These are phyloP conservation scores for Acanthopagrus latus DNA, from an alignment of 2,797 vertebrate genomes.

Conservation along the genomic window DNA sequence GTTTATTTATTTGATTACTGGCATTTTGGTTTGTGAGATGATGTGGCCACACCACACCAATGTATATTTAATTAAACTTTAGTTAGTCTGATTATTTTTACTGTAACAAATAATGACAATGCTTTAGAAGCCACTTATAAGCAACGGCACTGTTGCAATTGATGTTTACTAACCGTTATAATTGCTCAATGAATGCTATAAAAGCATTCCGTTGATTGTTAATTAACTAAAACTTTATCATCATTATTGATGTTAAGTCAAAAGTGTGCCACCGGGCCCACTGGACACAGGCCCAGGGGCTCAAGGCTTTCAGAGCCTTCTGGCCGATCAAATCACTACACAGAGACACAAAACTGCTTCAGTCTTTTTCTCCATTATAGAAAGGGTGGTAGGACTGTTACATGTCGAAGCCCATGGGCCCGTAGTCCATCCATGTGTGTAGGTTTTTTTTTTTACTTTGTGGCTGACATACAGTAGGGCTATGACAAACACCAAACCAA, in stretches of 20 bases:
- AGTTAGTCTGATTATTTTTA: too few species aligned
- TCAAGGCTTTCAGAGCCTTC: background rate
- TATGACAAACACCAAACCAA: background rate
- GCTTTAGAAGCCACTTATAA: too few species aligned
- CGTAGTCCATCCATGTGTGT: background rate
- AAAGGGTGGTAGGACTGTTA: background rate
- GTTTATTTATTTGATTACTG: background rate
- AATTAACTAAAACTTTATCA: too few species aligned
- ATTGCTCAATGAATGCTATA: too few species aligned
- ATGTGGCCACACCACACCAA: background rate
- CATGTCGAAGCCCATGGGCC: background rate
- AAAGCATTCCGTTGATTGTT: too few species aligned
- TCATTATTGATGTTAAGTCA: too few species aligned
- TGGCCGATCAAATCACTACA: background rate
- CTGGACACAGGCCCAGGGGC: background rate
- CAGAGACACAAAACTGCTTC: background rate
- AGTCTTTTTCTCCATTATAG: background rate
- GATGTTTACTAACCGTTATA: too few species aligned
- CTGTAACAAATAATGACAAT: too few species aligned
- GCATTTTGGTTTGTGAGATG: background rate
- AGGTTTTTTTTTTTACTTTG: background rate
- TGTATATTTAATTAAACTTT: too few species aligned
- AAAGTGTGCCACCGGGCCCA: background rate
- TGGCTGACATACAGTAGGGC: constrained; percentile 7
- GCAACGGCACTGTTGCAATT: too few species aligned